Percentiles rank a stretch among this genome's conserved stretches.
Evolutionary conservation across 2,113 vertebrate genomes (phyloP).

Genomic region (Glaucidium brasilianum): DNA sequence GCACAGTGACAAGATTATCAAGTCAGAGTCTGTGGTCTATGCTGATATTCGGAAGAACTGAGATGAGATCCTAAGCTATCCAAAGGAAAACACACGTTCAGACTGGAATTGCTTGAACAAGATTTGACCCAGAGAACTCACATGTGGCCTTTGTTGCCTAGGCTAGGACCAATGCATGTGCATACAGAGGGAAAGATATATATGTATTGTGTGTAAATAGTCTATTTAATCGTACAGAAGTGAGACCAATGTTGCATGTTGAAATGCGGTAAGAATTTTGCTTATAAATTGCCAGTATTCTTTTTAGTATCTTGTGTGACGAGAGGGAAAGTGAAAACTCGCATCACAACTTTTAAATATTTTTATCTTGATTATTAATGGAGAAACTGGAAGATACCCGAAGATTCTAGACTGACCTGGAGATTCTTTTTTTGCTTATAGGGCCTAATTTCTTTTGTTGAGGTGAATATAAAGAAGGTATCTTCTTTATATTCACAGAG

Average conservation of each 20-base stretch:
- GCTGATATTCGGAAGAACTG: conserved; percentile 93
- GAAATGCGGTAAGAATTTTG: conserved; percentile 60
- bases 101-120: conserved; percentile 61
- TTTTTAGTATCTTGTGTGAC: conserved; percentile 60
- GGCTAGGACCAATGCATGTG: conserved; percentile 69
- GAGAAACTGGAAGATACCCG: conserved; percentile 67
- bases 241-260: conserved; percentile 69
- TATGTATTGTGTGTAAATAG: conserved; percentile 71
- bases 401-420: conserved; percentile 11
- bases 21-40: conserved; percentile 95
- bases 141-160: conserved; percentile 66
- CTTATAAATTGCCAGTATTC: conserved; percentile 69
- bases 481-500: not conserved
- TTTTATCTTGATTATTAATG: conserved; percentile 56
- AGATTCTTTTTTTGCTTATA: not conserved
- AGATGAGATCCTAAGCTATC: conserved; percentile 40
- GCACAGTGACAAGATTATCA: conserved; percentile 87
- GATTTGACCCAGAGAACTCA: conserved; percentile 56
- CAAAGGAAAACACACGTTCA: conserved; percentile 42
- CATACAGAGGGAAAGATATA: conserved; percentile 61
- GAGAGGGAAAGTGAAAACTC: conserved; percentile 59
- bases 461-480: not conserved
- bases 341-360: conserved; percentile 38
- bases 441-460: conserved; percentile 10
- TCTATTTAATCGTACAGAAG: conserved; percentile 75